Evolutionary conservation across 2,888 invertebrate species (phyloP), one percentile per base, ranked within the genome.

Genomic region (Parnassius orleans): DNA sequence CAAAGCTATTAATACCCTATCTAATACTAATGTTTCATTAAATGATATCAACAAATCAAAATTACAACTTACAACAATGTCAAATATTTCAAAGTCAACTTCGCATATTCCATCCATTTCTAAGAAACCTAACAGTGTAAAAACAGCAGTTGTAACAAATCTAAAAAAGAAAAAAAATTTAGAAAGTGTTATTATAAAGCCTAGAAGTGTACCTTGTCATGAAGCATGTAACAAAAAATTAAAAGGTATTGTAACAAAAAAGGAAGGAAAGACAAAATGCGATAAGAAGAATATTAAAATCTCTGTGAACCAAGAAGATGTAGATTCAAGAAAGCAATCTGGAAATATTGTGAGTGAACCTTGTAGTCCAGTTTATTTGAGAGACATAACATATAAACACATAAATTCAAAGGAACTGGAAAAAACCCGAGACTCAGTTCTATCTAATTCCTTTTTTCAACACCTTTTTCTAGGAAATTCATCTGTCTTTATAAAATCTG

Each of bases 381-480:
- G 86, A 69, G 77, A 80, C 65, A 68, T 84, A 33, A 68, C 72
- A 56, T 69, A 68, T 56, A 78, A 74, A 72, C 66, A 66, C 71
- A 69, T 82, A 46, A 78, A 67, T 67, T 69, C 75, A 12, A 92
- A 92, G 63, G 92, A 93, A 63, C 91, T 94, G 33, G 91, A 90
- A 70, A 86, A 87, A 68, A 93, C 93, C 59, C 93, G 93, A 66
- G 93, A 94, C 69, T 89, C 92, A 5, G 86, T 95, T 42, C 86
- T 94, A 65, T 93, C 93, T 0, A 92, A 95, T 75, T 92, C 93
- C 0, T 96, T 95, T 75, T 96, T 96, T 71, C 95, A 95, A 79
- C 93, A 95, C 80, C 88, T 95, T 19, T 94, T 95, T 72, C 80
- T 95, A 46, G 86, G 94, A 62, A 92, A 93, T 66, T 70, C 86